Evolutionary conservation across 2,113 vertebrate species (phyloP), one percentile per base, ranked within the genome.

Genomic region (Tyrannus savana): DNA sequence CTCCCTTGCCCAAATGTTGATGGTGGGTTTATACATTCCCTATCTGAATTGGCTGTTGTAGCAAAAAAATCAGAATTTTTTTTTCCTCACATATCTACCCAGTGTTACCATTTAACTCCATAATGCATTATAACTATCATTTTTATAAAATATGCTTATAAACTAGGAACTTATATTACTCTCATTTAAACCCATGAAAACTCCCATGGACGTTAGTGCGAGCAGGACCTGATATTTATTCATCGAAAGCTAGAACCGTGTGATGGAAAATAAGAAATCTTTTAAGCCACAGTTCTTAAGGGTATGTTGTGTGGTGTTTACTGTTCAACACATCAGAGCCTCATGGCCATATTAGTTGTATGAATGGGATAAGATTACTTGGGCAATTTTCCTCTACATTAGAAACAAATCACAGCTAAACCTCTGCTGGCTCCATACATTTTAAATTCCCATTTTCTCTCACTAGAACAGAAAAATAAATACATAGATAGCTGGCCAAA

Each of bases 391-490:
- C 94, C 84, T 95, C 88, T 94, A 91, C 67, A 82, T 58, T 76
- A 86, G 91, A 92, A 97, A 95, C 90, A 96, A 97, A 96, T 96
- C 83, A 33, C 77, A 78, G 90, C 96, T 93, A 97, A 97, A 96
- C 73, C 89, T 91, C 87, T 94, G 89, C 94, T 94, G 85, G 92
- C 80, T 95, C 89, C 71, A 90, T 97, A 97, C 93, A 92, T 93
- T 97, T 97, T 95, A 95, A 96, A 97, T 93, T 95, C 93, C 89
- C 72, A 94, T 96, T 96, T 96, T 80, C 95, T 83, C 80, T 91
- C 63, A 53, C 92, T 94, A 93, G 94, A 89, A 94, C 89, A 97
- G 90, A 94, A 95, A 96, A 97, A 97, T 96, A 97, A 97, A 97
- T 96, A 95, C 78, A 87, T 73, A 87, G 87, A 93, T 94, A 95